A percentile compares a stretch with the other conserved stretches of the same genome.
Conservation (phyloP, 2,797 vertebrate species). For the Chelonia mydas region DNA sequence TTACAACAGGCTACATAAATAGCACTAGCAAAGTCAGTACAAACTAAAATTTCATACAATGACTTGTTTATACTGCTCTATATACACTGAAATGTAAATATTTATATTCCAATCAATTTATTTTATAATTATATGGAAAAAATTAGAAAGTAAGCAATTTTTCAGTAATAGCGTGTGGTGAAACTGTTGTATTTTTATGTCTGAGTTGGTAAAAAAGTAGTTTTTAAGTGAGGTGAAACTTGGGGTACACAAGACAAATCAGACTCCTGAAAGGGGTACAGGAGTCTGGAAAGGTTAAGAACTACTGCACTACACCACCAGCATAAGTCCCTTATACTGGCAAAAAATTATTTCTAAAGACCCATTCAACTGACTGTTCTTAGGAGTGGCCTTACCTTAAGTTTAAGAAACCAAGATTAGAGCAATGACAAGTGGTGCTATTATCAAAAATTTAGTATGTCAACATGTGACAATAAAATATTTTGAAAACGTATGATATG, state of each 20-base stretch:
- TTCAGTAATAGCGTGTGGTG: not conserved
- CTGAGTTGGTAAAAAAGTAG: not conserved
- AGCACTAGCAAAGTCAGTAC: not conserved
- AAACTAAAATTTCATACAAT: not conserved
- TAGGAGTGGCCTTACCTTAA: not conserved
- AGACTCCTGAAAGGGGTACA: not conserved
- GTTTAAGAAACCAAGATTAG: not conserved
- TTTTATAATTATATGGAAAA: not conserved
- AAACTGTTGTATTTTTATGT: not conserved
- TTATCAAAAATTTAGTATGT: not conserved
- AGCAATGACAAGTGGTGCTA: not conserved
- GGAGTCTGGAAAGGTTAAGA: not conserved
- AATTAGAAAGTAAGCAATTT: not conserved
- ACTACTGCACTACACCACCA: not conserved
- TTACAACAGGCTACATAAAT: not conserved
- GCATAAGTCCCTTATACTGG: not conserved
- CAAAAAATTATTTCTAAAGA: not conserved
- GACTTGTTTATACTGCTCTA: not conserved
- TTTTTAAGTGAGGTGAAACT: not conserved
- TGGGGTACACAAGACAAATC: not conserved
- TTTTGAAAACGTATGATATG: not conserved
- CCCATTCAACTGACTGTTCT: not conserved
- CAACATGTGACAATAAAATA: not conserved
- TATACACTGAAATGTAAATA: not conserved
- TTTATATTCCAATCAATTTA: not conserved